A percentile compares a stretch with the other conserved stretches of the same genome.
phyloP scores from a whole-genome alignment of 2,888 invertebrate species.

The Thereva nobilitata region DNA sequence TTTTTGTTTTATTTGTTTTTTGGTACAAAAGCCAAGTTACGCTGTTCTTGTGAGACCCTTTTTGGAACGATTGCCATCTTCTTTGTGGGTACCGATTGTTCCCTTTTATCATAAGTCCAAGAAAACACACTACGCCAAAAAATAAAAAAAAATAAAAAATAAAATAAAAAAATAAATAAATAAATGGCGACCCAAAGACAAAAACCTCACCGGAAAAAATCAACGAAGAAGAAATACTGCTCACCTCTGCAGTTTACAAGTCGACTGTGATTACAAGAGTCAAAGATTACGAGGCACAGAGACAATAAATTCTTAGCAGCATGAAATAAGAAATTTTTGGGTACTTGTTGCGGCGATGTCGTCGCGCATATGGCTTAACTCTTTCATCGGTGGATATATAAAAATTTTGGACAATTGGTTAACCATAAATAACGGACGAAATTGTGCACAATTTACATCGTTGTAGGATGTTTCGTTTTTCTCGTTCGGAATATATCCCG shows the following conservation, averaged over 20 bases:
- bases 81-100: constrained; percentile 27
- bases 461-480: constrained; percentile 26
- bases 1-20: no score
- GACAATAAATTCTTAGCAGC: constrained; percentile 36
- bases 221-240: constrained; percentile 20
- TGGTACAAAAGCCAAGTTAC: constrained; percentile 22
- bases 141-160: neutral
- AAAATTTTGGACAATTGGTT: constrained; percentile 36
- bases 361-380: neutral
- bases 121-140: constrained; percentile 23
- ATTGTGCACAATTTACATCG: constrained; percentile 21
- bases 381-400: constrained; percentile 17
- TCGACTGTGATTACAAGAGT: constrained; percentile 29
- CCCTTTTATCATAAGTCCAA: constrained; percentile 30
- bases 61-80: constrained; percentile 33
- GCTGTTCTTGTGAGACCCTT: constrained; percentile 4
- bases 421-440: constrained; percentile 34
- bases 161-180: no score
- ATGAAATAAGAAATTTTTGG: constrained; percentile 33
- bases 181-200: no score
- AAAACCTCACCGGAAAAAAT: neutral
- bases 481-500: neutral
- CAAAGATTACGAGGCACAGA: constrained; percentile 32
- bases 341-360: constrained; percentile 16
- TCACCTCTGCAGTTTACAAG: constrained; percentile 17